A percentile compares a stretch with the other conserved stretches of the same genome.
These are phyloP conservation scores for Semotilus atromaculatus DNA, from an alignment of 2,797 vertebrate genomes.

Conservation along the genomic window DNA sequence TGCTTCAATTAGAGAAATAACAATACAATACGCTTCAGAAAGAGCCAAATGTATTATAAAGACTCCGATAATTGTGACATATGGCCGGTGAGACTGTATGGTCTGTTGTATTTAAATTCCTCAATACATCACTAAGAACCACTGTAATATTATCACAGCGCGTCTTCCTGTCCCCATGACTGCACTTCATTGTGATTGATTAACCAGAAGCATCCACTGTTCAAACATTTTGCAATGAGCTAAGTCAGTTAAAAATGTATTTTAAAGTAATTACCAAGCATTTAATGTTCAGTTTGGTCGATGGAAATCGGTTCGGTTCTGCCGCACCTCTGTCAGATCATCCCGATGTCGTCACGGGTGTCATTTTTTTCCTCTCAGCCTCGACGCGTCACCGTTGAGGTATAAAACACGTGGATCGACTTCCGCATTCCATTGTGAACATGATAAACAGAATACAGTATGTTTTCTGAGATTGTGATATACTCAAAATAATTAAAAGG, in stretches of 20 bases:
- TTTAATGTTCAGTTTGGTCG: slow-evolving; percentile 52
- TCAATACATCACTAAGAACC: slow-evolving; percentile 27
- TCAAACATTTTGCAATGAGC: no score
- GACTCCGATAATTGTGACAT: slow-evolving; percentile 16
- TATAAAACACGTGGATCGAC: slow-evolving; percentile 33
- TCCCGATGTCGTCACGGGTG: slow-evolving; percentile 62
- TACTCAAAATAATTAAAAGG: background rate
- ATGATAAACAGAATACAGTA: background rate
- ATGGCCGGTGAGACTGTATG: background rate
- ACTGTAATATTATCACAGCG: slow-evolving; percentile 44
- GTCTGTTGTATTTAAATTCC: slow-evolving; percentile 14
- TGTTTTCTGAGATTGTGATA: background rate
- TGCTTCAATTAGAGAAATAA: background rate
- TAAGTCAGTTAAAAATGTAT: background rate
- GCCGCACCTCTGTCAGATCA: slow-evolving; percentile 74
- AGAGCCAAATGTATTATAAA: slow-evolving; percentile 9
- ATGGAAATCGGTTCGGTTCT: slow-evolving; percentile 51
- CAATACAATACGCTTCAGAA: background rate
- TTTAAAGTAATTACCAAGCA: slow-evolving; percentile 46
- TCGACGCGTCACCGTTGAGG: slow-evolving; percentile 34
- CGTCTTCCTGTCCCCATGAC: slow-evolving; percentile 25
- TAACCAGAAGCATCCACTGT: background rate
- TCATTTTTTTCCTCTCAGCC: slow-evolving; percentile 45
- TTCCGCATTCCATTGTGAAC: background rate
- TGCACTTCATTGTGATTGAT: background rate